Conservation (phyloP, 1,140 invertebrate genomes). For the Drosophila athabasca region DNA sequence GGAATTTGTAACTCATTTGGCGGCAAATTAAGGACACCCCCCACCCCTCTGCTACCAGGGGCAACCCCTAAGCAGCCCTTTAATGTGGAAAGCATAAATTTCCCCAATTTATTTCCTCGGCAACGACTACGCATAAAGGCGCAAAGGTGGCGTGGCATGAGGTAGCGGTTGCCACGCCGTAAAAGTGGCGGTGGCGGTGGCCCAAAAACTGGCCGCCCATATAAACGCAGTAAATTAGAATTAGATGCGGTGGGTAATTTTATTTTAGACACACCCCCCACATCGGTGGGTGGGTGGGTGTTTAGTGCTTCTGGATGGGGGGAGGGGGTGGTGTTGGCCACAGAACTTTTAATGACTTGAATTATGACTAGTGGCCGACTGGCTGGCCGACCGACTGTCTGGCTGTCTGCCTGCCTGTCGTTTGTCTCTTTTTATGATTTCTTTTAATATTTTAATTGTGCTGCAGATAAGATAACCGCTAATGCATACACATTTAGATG, state of each 20-base stretch:
- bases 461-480: slow-evolving; percentile 52
- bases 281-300: slow-evolving; percentile 10
- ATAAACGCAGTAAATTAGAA: slow-evolving; percentile 74
- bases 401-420: neutral
- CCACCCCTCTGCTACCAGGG: neutral
- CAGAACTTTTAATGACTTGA: slow-evolving; percentile 61
- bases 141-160: slow-evolving; percentile 24
- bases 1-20: slow-evolving; percentile 74
- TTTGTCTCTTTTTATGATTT: slow-evolving; percentile 48
- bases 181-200: slow-evolving; percentile 16
- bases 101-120: slow-evolving; percentile 52
- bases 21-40: slow-evolving; percentile 57
- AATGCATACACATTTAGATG: slow-evolving; percentile 42
- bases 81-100: slow-evolving; percentile 63
- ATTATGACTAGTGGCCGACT: slow-evolving; percentile 47
- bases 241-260: slow-evolving; percentile 71
- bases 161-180: slow-evolving; percentile 1
- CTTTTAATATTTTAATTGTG: slow-evolving; percentile 60
- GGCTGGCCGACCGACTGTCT: neutral
- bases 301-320: neutral
- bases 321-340: slow-evolving; percentile 10
- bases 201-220: slow-evolving; percentile 28
- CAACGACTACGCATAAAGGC: slow-evolving; percentile 27
- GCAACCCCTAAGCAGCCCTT: slow-evolving; percentile 44
- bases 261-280: slow-evolving; percentile 51